Evolutionary conservation across 2,113 vertebrate species (phyloP), one percentile per base, ranked within the genome.

Genomic region (Origma solitaria): DNA sequence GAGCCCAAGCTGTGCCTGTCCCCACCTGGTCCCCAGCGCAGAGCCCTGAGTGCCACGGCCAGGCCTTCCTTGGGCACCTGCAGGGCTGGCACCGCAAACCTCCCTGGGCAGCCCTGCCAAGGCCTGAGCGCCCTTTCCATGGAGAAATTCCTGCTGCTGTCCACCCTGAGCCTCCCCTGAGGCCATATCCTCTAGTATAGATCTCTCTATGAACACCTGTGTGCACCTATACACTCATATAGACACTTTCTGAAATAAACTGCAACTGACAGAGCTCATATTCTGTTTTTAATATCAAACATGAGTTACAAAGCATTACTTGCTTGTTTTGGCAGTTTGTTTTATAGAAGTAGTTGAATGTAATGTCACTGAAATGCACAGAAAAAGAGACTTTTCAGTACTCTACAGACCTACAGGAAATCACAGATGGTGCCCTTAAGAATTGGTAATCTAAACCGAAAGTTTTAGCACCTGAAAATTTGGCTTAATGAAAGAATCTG

Each of bases 81-180:
- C 79, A 82, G 70, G 40, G 17, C 13, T 49, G 47, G 62, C 2
- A 69, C 54, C 53, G 1, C 69, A 68, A 15, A 38, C 0, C 53
- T 68, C 60, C 86, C 60, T 89, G 69, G 69, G 61, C 86, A 89
- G 45, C 53, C 77, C 77, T 76, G 25, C 71, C 54, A 42, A 33
- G 6, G 54, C 62, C 69, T 68, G 53, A 47, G 24, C 54, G 3
- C 20, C 54, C 47, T 90, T 82, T 62, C 54, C 47, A 56, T 35
- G 70, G 2, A 0, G 7, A 69, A 69, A 82, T 83, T 76, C 17
- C 71, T 61, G 2, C 79, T 69, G 61, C 0, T 61, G 54, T 1
- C 61, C 70, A 18, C 0, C 2, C 47, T 69, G 54, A 47, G 6
- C 25, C n/a, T 76, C 0, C 54, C 4, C 47, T 9, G 17, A 53